These are phyloP conservation scores for Artibeus lituratus DNA, from an alignment of 2,797 vertebrate genomes.

Conservation along the genomic window DNA sequence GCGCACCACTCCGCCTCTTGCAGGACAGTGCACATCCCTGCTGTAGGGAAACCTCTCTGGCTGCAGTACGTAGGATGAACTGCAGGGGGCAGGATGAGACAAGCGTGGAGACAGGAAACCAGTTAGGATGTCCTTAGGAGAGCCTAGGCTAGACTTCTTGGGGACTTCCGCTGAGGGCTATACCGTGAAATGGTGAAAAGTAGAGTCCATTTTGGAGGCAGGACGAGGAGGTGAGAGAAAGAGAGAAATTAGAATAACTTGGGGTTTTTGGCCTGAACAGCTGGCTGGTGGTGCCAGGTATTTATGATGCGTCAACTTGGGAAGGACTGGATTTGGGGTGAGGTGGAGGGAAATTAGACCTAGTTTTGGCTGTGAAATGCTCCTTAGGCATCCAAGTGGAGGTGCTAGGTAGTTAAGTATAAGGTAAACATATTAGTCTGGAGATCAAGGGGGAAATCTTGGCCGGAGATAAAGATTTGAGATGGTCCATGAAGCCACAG, in stretches of 20 bases:
- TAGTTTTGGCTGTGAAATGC: neutral
- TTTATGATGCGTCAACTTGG: neutral
- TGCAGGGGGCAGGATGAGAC: neutral
- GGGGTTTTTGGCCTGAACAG: neutral
- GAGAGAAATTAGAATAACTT: neutral
- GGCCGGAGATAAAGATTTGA: neutral
- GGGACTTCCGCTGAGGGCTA: neutral
- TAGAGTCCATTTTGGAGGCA: neutral
- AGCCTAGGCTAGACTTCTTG: neutral
- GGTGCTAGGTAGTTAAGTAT: neutral
- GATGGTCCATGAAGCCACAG: neutral
- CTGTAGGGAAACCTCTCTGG: neutral
- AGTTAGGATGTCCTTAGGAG: neutral
- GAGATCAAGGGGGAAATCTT: neutral
- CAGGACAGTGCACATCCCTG: too few species aligned
- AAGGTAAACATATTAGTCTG: neutral
- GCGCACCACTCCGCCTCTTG: neutral
- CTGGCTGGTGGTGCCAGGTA: neutral
- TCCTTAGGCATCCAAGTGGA: neutral
- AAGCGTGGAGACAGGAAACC: neutral
- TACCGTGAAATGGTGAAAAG: neutral
- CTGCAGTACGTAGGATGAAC: neutral
- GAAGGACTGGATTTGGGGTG: neutral
- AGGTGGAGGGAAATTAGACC: neutral
- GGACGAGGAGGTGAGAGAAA: neutral